Evolutionary conservation across 1,140 invertebrate species (phyloP).

Genomic region (Drosophila mauritiana): DNA sequence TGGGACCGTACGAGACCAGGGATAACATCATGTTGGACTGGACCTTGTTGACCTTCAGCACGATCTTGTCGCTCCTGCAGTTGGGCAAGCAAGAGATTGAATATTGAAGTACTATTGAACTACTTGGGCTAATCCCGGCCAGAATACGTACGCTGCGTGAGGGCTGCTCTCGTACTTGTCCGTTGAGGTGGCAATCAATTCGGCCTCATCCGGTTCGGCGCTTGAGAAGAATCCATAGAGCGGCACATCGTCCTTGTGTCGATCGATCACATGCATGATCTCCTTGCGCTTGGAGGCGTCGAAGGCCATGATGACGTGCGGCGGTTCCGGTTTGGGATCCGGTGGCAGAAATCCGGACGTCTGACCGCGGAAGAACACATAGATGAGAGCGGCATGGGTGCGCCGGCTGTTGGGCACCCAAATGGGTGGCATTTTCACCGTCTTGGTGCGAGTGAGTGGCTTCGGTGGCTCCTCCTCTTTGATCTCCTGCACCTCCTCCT

Average conservation of each 20-base stretch:
- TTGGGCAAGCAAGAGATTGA: background rate
- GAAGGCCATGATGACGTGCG: conserved; percentile 87
- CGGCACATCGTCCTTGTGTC: conserved; percentile 85
- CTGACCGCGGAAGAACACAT: conserved; percentile 86
- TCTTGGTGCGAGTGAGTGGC: conserved; percentile 55
- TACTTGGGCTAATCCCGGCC: background rate
- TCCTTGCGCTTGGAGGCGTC: conserved; percentile 87
- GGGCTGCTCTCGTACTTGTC: conserved; percentile 85
- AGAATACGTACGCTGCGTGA: conserved; percentile 23
- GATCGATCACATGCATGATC: conserved; percentile 85
- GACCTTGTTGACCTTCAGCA: conserved; percentile 86
- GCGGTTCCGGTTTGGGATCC: conserved; percentile 85
- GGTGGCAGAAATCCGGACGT: conserved; percentile 86
- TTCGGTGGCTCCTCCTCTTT: conserved; percentile 51
- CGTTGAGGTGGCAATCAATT: conserved; percentile 85
- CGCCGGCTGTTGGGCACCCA: conserved; percentile 87
- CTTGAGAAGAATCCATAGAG: conserved; percentile 87
- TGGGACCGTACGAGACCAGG: conserved; percentile 86
- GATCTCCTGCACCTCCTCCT: conserved; percentile 42
- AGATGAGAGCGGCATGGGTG: conserved; percentile 86
- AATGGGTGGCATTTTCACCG: conserved; percentile 85
- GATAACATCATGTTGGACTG: conserved; percentile 85
- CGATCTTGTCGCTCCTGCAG: conserved; percentile 86
- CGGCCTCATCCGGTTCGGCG: conserved; percentile 85
- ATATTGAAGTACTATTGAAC: background rate